A percentile compares a stretch with the other conserved stretches of the same genome.
These are phyloP conservation scores for Eupristina koningsbergeri DNA, from an alignment of 1,140 invertebrate species.

Conservation along the genomic window DNA sequence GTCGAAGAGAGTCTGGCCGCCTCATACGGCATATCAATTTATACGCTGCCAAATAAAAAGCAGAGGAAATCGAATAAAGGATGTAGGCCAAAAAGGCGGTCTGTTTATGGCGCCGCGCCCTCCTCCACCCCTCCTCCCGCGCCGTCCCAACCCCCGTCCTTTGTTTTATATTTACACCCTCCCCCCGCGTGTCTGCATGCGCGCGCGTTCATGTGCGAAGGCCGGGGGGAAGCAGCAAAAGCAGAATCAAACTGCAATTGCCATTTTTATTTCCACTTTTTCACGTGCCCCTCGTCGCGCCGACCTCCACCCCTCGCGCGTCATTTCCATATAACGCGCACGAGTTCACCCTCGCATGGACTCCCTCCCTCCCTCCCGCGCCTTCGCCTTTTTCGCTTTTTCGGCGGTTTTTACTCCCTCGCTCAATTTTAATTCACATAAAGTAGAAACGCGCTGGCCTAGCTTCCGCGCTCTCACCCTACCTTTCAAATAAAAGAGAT, in stretches of 20 bases:
- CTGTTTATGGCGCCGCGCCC: slow-evolving; percentile 56
- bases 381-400: slow-evolving; percentile 41
- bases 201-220: slow-evolving; percentile 38
- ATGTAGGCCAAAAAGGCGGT: slow-evolving; percentile 57
- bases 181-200: slow-evolving; percentile 54
- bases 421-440: slow-evolving; percentile 65
- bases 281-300: slow-evolving; percentile 36
- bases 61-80: slow-evolving; percentile 67
- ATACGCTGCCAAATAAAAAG: slow-evolving; percentile 50
- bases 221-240: slow-evolving; percentile 1
- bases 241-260: slow-evolving; percentile 69
- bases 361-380: not conserved
- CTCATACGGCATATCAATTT: slow-evolving; percentile 63
- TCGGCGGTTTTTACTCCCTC: slow-evolving; percentile 29
- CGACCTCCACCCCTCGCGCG: slow-evolving; percentile 35
- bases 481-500: slow-evolving; percentile 27
- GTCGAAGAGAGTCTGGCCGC: slow-evolving; percentile 50
- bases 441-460: slow-evolving; percentile 53
- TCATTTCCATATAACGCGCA: slow-evolving; percentile 48
- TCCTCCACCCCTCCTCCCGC: too few relatives aligned
- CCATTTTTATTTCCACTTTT: slow-evolving; percentile 69
- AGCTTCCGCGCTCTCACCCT: not conserved
- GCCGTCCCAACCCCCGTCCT: slow-evolving; percentile 58
- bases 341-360: slow-evolving; percentile 33
- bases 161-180: slow-evolving; percentile 68